phyloP scores from a whole-genome alignment of 2,113 vertebrate genomes.

The Corapipo altera region DNA sequence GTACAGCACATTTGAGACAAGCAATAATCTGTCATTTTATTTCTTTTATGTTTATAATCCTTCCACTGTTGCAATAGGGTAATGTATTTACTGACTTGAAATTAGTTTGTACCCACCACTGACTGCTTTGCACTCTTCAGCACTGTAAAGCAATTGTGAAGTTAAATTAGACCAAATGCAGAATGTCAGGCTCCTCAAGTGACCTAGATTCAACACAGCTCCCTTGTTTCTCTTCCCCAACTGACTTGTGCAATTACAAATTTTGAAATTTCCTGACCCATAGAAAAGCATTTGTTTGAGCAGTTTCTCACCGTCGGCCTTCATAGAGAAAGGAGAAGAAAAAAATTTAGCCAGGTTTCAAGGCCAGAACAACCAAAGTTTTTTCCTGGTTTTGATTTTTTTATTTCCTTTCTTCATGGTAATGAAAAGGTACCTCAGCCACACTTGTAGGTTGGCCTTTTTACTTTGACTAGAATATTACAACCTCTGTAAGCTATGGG shows the following conservation, averaged over 20 bases:
- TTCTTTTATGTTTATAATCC: background rate
- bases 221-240: background rate
- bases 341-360: background rate
- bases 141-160: background rate
- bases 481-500: background rate
- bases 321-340: background rate
- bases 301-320: background rate
- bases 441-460: background rate
- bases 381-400: background rate
- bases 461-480: background rate
- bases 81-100: background rate
- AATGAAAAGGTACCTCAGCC: background rate
- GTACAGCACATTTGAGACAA: background rate
- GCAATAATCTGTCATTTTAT: background rate
- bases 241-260: background rate
- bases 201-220: background rate
- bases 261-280: background rate
- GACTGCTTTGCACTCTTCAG: background rate
- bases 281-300: background rate
- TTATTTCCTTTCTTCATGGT: background rate
- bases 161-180: background rate
- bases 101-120: background rate
- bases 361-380: rapidly evolving
- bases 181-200: rapidly evolving
- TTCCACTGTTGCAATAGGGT: background rate